These are phyloP conservation scores for Caenorhabditis angaria DNA, from an alignment of 2,888 invertebrate genomes.

Conservation along the genomic window DNA sequence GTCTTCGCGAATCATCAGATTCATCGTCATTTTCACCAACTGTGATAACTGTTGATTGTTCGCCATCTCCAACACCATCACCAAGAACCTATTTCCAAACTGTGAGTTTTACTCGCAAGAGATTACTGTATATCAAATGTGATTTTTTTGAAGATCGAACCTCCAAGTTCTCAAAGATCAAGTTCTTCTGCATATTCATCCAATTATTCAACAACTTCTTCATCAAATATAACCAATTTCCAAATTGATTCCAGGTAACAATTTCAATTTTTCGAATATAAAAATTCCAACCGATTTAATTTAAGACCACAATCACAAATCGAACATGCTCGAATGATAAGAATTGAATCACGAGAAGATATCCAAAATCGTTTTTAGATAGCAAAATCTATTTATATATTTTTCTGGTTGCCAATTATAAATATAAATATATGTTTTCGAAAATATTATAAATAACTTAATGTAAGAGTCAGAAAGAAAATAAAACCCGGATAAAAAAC, in stretches of 20 bases:
- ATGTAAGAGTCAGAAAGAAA: neutral
- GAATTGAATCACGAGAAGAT: conserved; percentile 23
- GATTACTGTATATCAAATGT: neutral
- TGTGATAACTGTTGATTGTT: conserved; percentile 27
- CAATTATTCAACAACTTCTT: conserved; percentile 5
- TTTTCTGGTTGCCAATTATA: neutral
- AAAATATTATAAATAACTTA: neutral
- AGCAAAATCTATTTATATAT: neutral
- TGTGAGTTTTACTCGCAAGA: conserved; percentile 5
- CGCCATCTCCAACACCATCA: conserved; percentile 18
- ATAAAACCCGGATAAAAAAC: too few relatives aligned
- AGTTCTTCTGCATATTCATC: conserved; percentile 14
- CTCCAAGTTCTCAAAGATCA: conserved; percentile 27
- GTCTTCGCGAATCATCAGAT: neutral
- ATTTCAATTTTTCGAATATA: neutral
- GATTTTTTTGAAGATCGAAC: conserved; percentile 16
- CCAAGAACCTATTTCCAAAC: conserved; percentile 25
- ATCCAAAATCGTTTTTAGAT: conserved; percentile 18
- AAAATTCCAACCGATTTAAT: neutral
- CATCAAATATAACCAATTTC: conserved; percentile 4
- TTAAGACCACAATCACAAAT: neutral
- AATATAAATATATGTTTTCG: neutral
- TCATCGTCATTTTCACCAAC: conserved; percentile 12
- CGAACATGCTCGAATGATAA: conserved; percentile 31
- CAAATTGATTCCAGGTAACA: neutral